Percentiles rank a stretch among this genome's conserved stretches.
These are phyloP conservation scores for Liasis olivaceus DNA, from an alignment of 2,797 vertebrate genomes.

Conservation along the genomic window DNA sequence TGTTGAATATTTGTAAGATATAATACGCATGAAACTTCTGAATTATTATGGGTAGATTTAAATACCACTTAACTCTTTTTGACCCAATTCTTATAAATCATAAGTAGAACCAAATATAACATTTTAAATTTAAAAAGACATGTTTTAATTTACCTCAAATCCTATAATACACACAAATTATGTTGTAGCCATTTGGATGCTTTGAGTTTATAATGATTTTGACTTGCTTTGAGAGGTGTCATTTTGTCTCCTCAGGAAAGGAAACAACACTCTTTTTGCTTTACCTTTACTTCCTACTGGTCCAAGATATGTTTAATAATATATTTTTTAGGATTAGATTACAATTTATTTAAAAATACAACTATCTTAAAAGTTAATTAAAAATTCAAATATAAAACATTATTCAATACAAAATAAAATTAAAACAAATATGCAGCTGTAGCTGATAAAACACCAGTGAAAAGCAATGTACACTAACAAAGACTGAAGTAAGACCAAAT, in stretches of 20 bases:
- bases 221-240: not conserved
- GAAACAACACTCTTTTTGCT: not conserved
- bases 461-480: too few relatives aligned
- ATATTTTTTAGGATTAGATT: too few relatives aligned
- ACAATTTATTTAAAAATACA: too few relatives aligned
- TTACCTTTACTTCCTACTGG: too few relatives aligned
- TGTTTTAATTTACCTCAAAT: not conserved
- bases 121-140: not conserved
- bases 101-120: not conserved
- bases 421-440: too few relatives aligned
- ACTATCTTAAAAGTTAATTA: too few relatives aligned
- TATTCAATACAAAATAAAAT: not conserved
- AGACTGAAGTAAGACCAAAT: too few relatives aligned
- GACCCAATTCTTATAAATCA: not conserved
- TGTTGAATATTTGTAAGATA: not conserved
- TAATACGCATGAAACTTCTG: not conserved
- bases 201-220: not conserved
- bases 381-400: too few relatives aligned
- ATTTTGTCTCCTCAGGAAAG: not conserved
- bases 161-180: not conserved
- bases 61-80: not conserved
- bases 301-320: too few relatives aligned
- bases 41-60: not conserved
- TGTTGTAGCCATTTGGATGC: not conserved
- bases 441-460: too few relatives aligned